Evolutionary conservation across 2,888 invertebrate species (phyloP).

Genomic region (Subacronicta megacephala): DNA sequence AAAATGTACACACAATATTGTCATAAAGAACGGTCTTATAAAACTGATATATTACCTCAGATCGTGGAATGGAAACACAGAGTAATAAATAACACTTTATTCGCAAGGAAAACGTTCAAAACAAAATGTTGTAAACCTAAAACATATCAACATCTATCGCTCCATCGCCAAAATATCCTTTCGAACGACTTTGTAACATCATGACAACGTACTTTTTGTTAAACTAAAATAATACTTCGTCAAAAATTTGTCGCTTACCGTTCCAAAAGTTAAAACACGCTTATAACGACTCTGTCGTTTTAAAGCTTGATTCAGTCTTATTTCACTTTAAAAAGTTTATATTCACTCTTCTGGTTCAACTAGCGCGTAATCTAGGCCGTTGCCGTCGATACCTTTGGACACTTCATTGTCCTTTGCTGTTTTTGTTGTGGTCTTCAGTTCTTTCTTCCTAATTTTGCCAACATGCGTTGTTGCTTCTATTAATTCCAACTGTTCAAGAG

Average conservation of each 20-base stretch:
- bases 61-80: conserved; percentile 62
- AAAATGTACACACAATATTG: too few relatives aligned
- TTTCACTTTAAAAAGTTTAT: conserved; percentile 46
- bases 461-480: conserved; percentile 80
- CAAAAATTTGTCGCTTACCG: conserved; percentile 56
- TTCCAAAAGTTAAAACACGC: conserved; percentile 55
- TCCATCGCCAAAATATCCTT: conserved; percentile 28
- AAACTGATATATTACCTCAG: conserved; percentile 60
- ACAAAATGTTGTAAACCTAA: conserved; percentile 52
- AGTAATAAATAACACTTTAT: conserved; percentile 84
- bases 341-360: conserved; percentile 74
- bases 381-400: conserved; percentile 75
- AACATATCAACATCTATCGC: conserved; percentile 40
- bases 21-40: conserved; percentile 57
- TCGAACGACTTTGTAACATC: conserved; percentile 35
- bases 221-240: conserved; percentile 35
- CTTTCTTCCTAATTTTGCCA: conserved; percentile 86
- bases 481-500: conserved; percentile 72
- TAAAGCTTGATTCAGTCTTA: conserved; percentile 79
- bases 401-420: conserved; percentile 83
- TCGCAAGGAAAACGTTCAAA: conserved; percentile 72
- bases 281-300: conserved; percentile 43
- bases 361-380: conserved; percentile 77
- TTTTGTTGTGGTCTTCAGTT: conserved; percentile 77
- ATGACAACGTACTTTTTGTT: conserved; percentile 16